Percentiles rank a stretch among this genome's conserved stretches.
Evolutionary conservation across 1,140 invertebrate species (phyloP).

Genomic region (Stenopsyche tienmushanensis): DNA sequence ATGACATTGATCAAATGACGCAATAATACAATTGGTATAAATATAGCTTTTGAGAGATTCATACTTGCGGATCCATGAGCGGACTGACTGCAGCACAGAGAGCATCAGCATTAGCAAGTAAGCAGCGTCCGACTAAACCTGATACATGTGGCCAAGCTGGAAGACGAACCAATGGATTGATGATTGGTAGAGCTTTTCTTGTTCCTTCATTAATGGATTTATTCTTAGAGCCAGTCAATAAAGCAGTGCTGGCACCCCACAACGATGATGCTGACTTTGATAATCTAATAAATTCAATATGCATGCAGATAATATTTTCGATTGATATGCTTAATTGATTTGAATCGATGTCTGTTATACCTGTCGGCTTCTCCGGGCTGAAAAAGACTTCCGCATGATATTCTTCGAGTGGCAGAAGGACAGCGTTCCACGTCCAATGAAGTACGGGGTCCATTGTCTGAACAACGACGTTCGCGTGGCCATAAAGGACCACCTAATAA

Average conservation of each 20-base stretch:
- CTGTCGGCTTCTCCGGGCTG: conserved; percentile 64
- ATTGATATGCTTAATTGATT: neutral
- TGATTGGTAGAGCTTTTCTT: conserved; percentile 78
- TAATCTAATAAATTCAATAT: conserved; percentile 43
- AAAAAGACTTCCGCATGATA: conserved; percentile 75
- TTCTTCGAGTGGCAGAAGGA: conserved; percentile 67
- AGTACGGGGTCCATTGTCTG: conserved; percentile 37
- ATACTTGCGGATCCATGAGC: conserved; percentile 73
- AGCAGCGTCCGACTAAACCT: conserved; percentile 62
- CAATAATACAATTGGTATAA: neutral
- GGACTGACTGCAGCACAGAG: conserved; percentile 92
- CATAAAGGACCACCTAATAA: conserved; percentile 31
- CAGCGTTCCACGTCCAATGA: conserved; percentile 38
- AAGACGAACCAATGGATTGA: conserved; percentile 82
- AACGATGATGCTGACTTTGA: conserved; percentile 57
- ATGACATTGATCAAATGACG: neutral
- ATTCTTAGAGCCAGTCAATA: conserved; percentile 43
- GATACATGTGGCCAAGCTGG: conserved; percentile 82
- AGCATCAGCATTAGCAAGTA: conserved; percentile 94
- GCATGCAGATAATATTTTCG: conserved; percentile 4
- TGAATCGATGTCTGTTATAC: conserved; percentile 45
- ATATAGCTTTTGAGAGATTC: neutral
- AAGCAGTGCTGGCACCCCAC: conserved; percentile 52
- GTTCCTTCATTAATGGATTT: conserved; percentile 51
- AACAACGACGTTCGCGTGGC: conserved; percentile 36